Evolutionary conservation across 1,140 invertebrate species (phyloP).

Genomic region (Ylistrum balloti): DNA sequence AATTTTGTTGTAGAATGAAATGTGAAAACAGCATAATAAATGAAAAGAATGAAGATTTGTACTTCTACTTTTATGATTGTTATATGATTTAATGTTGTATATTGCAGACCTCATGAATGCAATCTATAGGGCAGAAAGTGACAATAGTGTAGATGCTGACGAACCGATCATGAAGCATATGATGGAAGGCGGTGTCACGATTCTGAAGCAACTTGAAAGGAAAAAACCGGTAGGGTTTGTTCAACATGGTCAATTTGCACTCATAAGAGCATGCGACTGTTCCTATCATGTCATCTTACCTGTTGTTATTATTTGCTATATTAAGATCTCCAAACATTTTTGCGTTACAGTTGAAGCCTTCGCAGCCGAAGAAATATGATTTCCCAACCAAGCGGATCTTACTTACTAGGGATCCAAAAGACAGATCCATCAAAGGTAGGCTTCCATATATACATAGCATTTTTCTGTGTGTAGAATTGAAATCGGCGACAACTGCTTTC

Average conservation of each 20-base stretch:
- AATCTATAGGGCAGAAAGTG: conserved; percentile 81
- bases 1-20: not conserved
- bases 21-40: not conserved
- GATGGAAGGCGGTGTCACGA: conserved; percentile 81
- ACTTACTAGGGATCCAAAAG: conserved; percentile 86
- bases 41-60: not conserved
- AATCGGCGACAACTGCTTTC: too few relatives aligned
- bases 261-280: too few relatives aligned
- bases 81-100: not conserved
- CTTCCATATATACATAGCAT: too few relatives aligned
- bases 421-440: conserved; percentile 84
- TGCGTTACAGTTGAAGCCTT: conserved; percentile 70
- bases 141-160: conserved; percentile 81
- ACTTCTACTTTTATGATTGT: not conserved
- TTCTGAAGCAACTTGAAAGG: conserved; percentile 78
- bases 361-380: conserved; percentile 74
- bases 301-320: too few relatives aligned
- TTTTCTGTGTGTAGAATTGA: too few relatives aligned
- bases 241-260: too few relatives aligned
- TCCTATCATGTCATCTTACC: too few relatives aligned
- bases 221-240: conserved; percentile 73
- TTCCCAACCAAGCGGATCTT: conserved; percentile 84
- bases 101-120: conserved; percentile 78
- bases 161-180: conserved; percentile 82
- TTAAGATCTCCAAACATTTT: too few relatives aligned